phyloP scores from a whole-genome alignment of 2,113 vertebrate genomes.

The Lepidothrix coronata region DNA sequence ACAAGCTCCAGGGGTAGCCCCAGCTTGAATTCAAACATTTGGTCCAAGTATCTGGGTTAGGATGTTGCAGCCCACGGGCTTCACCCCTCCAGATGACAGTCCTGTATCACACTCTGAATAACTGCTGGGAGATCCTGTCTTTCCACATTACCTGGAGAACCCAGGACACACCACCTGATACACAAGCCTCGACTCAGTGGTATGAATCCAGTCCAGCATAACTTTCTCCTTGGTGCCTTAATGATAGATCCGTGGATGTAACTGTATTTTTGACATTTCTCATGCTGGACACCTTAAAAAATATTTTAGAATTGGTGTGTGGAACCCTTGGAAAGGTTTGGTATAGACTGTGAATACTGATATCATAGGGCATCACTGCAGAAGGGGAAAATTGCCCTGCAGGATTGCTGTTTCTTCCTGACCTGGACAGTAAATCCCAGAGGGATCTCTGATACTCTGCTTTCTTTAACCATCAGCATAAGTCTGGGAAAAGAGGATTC shows the following conservation, averaged over 20 bases:
- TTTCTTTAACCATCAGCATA: background rate
- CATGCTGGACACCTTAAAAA: background rate
- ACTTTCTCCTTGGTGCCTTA: background rate
- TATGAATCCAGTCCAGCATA: background rate
- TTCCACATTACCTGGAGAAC: background rate
- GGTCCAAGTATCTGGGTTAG: background rate
- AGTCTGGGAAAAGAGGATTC: background rate
- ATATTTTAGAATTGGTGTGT: background rate
- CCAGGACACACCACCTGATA: background rate
- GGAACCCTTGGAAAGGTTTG: background rate
- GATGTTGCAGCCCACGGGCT: background rate
- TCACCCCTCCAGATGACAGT: background rate
- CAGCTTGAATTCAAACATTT: background rate
- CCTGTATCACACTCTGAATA: background rate
- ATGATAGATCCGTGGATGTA: background rate
- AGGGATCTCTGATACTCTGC: background rate
- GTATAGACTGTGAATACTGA: background rate
- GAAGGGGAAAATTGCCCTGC: background rate
- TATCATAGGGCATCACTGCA: background rate
- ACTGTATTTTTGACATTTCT: background rate
- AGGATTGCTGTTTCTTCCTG: background rate
- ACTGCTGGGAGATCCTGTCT: background rate
- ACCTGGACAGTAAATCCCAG: background rate
- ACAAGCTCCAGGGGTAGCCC: background rate
- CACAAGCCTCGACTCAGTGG: background rate